Evolutionary conservation across 2,888 invertebrate species (phyloP), one percentile per base, ranked within the genome.

Genomic region (Scaptomyza tumidula): DNA sequence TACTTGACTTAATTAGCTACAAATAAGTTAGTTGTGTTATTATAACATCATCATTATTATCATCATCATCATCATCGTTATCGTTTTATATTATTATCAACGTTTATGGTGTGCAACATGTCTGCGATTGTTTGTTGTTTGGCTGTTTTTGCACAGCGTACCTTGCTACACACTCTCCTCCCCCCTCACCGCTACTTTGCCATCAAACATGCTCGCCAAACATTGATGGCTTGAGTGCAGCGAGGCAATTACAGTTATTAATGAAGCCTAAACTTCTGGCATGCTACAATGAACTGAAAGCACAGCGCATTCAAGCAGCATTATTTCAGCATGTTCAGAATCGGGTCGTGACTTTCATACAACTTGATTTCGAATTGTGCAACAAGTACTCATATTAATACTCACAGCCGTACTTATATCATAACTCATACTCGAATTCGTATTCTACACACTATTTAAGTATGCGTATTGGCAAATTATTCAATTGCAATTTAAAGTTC

Each of bases 1-100:
- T 53, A 71, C 61, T 75, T 71, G 67, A 76, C 66, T 70, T 74
- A 84, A 84, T 81, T 74, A 74, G 64, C 71, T 54, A 65, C 61
- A 65, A 76, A 74, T 65, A 69, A 76, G 41, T 71, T 39, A 49
- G 57, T 50, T 68, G 31, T 50, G 35, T 41, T 52, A 39, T 46
- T 37, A 37, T 43, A 11, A 53, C 52, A 56, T 56, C 54, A 54
- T 50, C 44, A 57, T 56, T 14, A 41, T 50, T 46, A 27, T 45
- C 35, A 7, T 41, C 52, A 19, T 41, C 24, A 11, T 43, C 52
- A 56, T 56, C 54, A 54, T 50, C 44, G 53, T 56, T n/a, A 41
- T 50, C 50, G 27, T 45, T 29, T 19, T 1, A 19, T 19, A 19
- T 41, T 33, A 41, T 33, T 50, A 48, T 53, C 27, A 37, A 50